Evolutionary conservation across 2,888 invertebrate genomes (phyloP), one percentile per base, ranked within the genome.

Genomic region (Oxyscelio sp.): DNA sequence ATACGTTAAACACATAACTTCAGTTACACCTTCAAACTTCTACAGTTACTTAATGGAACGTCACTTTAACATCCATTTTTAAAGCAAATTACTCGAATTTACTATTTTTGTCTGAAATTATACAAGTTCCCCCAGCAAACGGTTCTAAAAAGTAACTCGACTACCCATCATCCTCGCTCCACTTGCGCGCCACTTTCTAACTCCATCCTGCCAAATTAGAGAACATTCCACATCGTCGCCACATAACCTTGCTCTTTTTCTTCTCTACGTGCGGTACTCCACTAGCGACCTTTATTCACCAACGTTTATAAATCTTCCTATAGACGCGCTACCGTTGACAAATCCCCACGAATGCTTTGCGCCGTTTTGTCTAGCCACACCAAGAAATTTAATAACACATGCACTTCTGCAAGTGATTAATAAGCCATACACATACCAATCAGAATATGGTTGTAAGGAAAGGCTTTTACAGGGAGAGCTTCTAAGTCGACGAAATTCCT

Each of bases 261-360:
- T 59, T 68, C 75, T 56, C 15, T 66, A 19, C 73, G 61, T 22
- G 17, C 21, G 22, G 13, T 21, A 50, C 19, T 43, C 52, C 24
- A 24, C 38, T 38, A 43, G 43, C 56, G 22, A 54, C 34, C 56
- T 59, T 15, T 78, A 15, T 50, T 50, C 66, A 50, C 27, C 66
- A 66, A 50, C 15, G 40, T 58, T 19, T 11, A 70, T 13, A 34
- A 34, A 54, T 22, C 24, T 34, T 45, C 27, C 40, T 34, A 40
- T 45, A 45, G 11, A 48, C 65, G 65, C 56, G 65, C 15, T 56
- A 21, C 15, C 50, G 38, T 34, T n/a, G n/a, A 65, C 48, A 80
- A 65, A 27, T 52, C 40, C 78, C 31, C 22, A 77, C 48, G 54
- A 78, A 78, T 66, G 83, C 83, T 83, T 74, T 78, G 83, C 74